phyloP scores from a whole-genome alignment of 2,888 invertebrate genomes.

The Andrena bicolor region DNA sequence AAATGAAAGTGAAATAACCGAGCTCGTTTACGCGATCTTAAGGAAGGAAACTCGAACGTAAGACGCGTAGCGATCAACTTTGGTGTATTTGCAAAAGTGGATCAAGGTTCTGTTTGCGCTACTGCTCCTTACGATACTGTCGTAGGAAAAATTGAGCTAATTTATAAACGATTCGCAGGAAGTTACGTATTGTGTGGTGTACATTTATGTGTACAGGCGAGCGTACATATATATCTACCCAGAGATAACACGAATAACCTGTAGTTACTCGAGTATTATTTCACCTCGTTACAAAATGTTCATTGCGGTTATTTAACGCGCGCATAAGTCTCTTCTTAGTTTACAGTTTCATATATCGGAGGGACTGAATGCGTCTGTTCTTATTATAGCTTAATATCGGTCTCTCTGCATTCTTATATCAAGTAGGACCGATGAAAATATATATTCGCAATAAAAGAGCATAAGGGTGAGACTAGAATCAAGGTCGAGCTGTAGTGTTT shows the following conservation, averaged over 20 bases:
- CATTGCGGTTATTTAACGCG: too few species aligned
- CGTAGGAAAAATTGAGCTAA: conserved; percentile 16
- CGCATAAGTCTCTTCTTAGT: too few species aligned
- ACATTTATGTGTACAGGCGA: neutral
- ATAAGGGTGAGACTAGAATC: too few species aligned
- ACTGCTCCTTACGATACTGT: neutral
- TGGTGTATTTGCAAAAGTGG: conserved; percentile 12
- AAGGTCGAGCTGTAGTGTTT: neutral
- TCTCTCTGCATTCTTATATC: too few species aligned
- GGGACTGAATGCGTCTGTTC: too few species aligned
- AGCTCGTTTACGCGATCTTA: neutral
- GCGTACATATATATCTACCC: neutral
- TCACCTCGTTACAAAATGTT: neutral
- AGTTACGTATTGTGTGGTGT: conserved; percentile 20
- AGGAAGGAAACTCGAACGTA: neutral
- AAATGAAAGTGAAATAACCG: neutral
- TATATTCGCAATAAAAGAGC: too few species aligned
- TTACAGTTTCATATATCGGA: too few species aligned
- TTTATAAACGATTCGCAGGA: neutral
- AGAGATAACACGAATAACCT: neutral
- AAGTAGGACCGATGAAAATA: too few species aligned
- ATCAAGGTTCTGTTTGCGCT: conserved; percentile 2
- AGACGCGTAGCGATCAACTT: neutral
- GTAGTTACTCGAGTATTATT: neutral
- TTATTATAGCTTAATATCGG: too few species aligned